phyloP scores from a whole-genome alignment of 2,113 vertebrate species.

The Bettongia penicillata region DNA sequence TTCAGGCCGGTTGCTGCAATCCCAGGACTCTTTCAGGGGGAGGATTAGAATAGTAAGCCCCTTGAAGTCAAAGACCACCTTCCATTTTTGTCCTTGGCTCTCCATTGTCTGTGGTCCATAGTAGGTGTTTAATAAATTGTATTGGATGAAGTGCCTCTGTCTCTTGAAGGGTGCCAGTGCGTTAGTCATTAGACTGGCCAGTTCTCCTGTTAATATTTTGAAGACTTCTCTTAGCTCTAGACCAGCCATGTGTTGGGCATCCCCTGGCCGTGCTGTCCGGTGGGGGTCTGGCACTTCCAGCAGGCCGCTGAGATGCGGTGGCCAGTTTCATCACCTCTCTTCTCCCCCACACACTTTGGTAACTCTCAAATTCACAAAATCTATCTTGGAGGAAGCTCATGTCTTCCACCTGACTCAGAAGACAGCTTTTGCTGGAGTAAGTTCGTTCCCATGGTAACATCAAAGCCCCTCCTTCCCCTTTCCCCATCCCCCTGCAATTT shows the following conservation, averaged over 20 bases:
- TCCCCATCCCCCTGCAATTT: not conserved
- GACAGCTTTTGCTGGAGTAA: conserved; percentile 25
- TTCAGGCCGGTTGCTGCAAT: not conserved
- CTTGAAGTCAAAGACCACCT: not conserved
- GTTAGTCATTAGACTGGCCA: conserved; percentile 36
- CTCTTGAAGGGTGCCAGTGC: too few relatives aligned
- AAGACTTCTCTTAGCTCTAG: conserved; percentile 38
- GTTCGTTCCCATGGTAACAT: conserved; percentile 62
- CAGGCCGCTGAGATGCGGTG: conserved; percentile 26
- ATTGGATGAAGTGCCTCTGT: not conserved
- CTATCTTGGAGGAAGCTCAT: conserved; percentile 56
- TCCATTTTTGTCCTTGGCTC: not conserved
- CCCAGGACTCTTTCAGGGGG: too few relatives aligned
- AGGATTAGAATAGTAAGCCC: not conserved
- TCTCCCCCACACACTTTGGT: not conserved
- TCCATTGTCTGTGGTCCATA: not conserved
- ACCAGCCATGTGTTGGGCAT: conserved; percentile 30
- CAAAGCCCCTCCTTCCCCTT: conserved; percentile 15
- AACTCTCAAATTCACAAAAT: conserved; percentile 42
- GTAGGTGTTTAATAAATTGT: not conserved
- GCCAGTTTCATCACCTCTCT: conserved; percentile 14
- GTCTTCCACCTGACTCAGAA: not conserved
- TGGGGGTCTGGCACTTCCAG: conserved; percentile 26
- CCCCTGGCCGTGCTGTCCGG: conserved; percentile 27
- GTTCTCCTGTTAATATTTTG: conserved; percentile 43